Evolutionary conservation across 2,888 invertebrate genomes (phyloP).

Genomic region (Pterobdella sp.): DNA sequence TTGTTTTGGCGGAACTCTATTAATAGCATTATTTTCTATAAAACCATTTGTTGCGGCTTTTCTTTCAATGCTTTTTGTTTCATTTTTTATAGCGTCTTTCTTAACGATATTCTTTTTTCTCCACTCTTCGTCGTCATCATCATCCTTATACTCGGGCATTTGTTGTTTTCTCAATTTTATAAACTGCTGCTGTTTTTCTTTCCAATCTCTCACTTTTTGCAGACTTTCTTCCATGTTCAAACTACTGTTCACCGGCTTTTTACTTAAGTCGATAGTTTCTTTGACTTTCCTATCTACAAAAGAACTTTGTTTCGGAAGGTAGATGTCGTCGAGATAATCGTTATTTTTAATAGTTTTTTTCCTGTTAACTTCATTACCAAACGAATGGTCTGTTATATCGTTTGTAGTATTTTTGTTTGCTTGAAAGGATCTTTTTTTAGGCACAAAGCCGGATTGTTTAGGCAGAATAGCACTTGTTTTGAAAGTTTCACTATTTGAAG

Average conservation of each 20-base stretch:
- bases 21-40: neutral
- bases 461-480: neutral
- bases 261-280: neutral
- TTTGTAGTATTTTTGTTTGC: neutral
- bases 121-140: slow-evolving; percentile 25
- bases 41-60: neutral
- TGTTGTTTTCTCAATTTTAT: neutral
- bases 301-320: slow-evolving; percentile 21
- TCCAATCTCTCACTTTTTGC: slow-evolving; percentile 22
- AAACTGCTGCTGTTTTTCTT: slow-evolving; percentile 1
- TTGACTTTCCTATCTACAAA: slow-evolving; percentile 11
- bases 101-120: neutral
- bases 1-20: neutral
- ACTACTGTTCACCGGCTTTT: neutral
- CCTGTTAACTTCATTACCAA: neutral
- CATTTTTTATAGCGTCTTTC: neutral
- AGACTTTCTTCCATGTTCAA: slow-evolving; percentile 21
- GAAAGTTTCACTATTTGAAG: no score
- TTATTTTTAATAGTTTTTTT: neutral
- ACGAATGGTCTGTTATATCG: neutral
- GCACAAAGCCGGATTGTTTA: slow-evolving; percentile 26
- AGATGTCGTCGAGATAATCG: neutral
- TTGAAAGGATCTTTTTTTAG: slow-evolving; percentile 14
- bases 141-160: slow-evolving; percentile 6
- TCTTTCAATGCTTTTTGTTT: neutral